Conservation (phyloP, 2,113 vertebrate genomes). For the Saguinus imperator region DNA sequence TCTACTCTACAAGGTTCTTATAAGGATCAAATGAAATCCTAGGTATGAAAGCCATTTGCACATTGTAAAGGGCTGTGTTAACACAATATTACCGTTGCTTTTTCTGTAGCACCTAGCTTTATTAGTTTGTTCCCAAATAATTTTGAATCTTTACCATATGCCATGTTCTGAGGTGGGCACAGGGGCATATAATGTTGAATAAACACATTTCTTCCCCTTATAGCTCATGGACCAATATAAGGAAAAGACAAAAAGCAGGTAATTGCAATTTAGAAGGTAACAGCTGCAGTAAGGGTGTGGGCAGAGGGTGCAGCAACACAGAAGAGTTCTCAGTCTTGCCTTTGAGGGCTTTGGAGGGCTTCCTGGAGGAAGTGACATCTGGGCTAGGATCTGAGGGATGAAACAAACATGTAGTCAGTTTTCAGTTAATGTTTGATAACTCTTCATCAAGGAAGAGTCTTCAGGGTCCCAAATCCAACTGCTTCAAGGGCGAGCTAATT, state of each 20-base stretch:
- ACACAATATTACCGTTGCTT: neutral
- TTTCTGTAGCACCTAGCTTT: neutral
- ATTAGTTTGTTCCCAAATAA: neutral
- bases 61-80: neutral
- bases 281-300: neutral
- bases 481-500: constrained; percentile 52
- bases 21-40: neutral
- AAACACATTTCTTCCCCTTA: neutral
- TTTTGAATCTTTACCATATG: neutral
- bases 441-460: neutral
- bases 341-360: neutral
- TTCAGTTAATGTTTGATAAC: neutral
- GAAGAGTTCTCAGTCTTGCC: neutral
- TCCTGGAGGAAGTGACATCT: neutral
- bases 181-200: neutral
- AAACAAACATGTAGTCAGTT: neutral
- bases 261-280: neutral
- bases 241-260: neutral
- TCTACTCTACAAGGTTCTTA: neutral
- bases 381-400: neutral
- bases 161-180: neutral
- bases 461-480: constrained; percentile 8
- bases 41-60: neutral
- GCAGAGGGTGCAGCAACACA: neutral
- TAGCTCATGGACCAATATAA: neutral